Percentiles rank a stretch among this genome's conserved stretches.
Evolutionary conservation across 2,888 invertebrate genomes (phyloP).

Genomic region (Argyresthia albistria): DNA sequence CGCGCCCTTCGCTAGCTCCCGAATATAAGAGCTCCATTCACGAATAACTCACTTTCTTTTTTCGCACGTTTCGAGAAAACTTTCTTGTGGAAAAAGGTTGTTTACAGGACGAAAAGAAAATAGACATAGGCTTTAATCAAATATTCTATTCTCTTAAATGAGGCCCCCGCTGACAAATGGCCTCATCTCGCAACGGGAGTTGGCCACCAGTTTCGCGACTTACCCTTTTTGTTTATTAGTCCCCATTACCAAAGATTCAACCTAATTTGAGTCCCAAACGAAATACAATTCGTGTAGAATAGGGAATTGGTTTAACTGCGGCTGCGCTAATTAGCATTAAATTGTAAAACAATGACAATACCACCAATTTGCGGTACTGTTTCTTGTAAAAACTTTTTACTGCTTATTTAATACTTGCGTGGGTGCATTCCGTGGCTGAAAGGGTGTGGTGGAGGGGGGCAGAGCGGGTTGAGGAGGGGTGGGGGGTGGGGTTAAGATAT

Average conservation of each 20-base stretch:
- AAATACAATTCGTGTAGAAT: background rate
- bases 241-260: too few species aligned
- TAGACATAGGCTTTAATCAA: conserved; percentile 25
- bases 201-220: conserved; percentile 18
- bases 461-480: background rate
- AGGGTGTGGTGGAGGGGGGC: too few species aligned
- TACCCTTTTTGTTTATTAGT: conserved; percentile 26
- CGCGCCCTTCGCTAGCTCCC: too few species aligned
- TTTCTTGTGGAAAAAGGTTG: too few species aligned
- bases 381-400: too few species aligned
- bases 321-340: background rate
- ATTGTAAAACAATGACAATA: background rate
- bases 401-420: too few species aligned
- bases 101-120: too few species aligned
- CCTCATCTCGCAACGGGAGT: conserved; percentile 29
- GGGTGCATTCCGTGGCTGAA: too few species aligned
- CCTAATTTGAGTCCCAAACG: background rate
- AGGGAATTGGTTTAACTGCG: background rate
- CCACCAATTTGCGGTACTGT: too few species aligned
- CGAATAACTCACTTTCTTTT: too few species aligned
- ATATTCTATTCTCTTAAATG: conserved; percentile 38
- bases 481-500: background rate
- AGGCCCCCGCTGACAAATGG: conserved; percentile 41
- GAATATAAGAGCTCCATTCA: too few species aligned
- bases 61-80: too few species aligned